phyloP scores from a whole-genome alignment of 2,888 invertebrate species.

The Ditylenchus weischeri region DNA sequence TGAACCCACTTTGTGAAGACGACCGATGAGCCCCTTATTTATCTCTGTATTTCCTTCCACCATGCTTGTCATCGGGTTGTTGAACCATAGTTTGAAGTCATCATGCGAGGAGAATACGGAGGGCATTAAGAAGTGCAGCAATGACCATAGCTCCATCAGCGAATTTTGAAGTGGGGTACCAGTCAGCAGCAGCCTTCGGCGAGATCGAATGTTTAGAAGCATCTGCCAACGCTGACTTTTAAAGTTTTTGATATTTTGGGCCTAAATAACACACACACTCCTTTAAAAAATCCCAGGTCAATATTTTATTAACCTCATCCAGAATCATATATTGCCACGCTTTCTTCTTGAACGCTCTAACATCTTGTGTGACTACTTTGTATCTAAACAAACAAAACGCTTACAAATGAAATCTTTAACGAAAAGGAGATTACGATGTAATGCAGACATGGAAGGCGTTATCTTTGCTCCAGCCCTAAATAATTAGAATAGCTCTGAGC shows the following conservation, averaged over 20 bases:
- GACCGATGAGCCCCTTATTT: slow-evolving; percentile 80
- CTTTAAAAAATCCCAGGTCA: no score
- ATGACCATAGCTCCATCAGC: slow-evolving; percentile 91
- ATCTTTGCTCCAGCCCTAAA: slow-evolving; percentile 89
- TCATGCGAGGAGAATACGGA: slow-evolving; percentile 90
- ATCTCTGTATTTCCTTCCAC: slow-evolving; percentile 87
- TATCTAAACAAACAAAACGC: slow-evolving; percentile 45
- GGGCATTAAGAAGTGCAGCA: slow-evolving; percentile 98
- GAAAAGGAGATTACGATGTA: slow-evolving; percentile 57
- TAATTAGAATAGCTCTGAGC: not conserved
- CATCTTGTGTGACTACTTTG: slow-evolving; percentile 88
- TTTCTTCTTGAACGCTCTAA: slow-evolving; percentile 90
- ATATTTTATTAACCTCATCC: slow-evolving; percentile 70
- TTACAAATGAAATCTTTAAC: no score
- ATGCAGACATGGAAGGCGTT: slow-evolving; percentile 80
- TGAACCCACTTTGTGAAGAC: slow-evolving; percentile 72
- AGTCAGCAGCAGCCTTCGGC: slow-evolving; percentile 82
- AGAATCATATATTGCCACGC: slow-evolving; percentile 97
- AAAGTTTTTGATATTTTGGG: slow-evolving; percentile 98
- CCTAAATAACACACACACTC: slow-evolving; percentile 59
- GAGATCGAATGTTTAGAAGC: slow-evolving; percentile 86
- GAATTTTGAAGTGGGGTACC: slow-evolving; percentile 88
- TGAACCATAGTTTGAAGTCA: slow-evolving; percentile 96
- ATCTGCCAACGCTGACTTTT: slow-evolving; percentile 98
- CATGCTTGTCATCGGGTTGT: slow-evolving; percentile 92